Percentiles rank a stretch among this genome's conserved stretches.
Evolutionary conservation across 2,113 vertebrate species (phyloP).

Genomic region (Circaetus gallicus): DNA sequence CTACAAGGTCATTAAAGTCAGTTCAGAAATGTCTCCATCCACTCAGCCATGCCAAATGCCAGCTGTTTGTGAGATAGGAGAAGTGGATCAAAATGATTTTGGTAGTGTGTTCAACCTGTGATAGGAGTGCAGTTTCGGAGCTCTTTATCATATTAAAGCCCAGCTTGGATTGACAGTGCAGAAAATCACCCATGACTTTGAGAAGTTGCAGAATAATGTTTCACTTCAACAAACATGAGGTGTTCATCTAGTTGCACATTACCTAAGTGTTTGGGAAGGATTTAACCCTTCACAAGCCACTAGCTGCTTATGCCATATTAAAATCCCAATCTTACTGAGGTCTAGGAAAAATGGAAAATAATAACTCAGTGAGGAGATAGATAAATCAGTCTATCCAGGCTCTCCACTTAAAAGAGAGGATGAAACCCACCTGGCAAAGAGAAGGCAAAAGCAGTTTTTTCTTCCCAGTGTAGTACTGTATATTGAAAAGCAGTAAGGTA

Average conservation of each 20-base stretch:
- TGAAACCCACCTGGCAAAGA: neutral
- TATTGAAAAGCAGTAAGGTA: neutral
- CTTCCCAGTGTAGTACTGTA: neutral
- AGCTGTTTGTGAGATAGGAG: constrained; percentile 34
- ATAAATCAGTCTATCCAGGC: neutral
- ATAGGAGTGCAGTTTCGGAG: constrained; percentile 8
- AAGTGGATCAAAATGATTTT: constrained; percentile 49
- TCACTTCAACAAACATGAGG: neutral
- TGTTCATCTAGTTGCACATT: neutral
- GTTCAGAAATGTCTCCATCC: constrained; percentile 29
- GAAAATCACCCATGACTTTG: constrained; percentile 51
- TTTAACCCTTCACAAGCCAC: neutral
- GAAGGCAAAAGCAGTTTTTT: neutral
- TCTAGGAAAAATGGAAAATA: neutral
- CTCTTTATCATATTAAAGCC: constrained; percentile 50
- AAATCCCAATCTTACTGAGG: neutral
- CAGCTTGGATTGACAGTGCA: constrained; percentile 19
- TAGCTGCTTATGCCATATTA: neutral
- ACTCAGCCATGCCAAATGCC: constrained; percentile 48
- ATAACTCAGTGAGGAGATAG: neutral
- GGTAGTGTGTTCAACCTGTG: neutral
- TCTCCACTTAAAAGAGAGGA: neutral
- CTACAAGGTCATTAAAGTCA: constrained; percentile 4
- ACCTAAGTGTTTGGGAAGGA: neutral
- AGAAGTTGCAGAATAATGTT: constrained; percentile 24